These are phyloP conservation scores for Cichladusa arquata DNA, from an alignment of 2,113 vertebrate genomes.

Conservation along the genomic window DNA sequence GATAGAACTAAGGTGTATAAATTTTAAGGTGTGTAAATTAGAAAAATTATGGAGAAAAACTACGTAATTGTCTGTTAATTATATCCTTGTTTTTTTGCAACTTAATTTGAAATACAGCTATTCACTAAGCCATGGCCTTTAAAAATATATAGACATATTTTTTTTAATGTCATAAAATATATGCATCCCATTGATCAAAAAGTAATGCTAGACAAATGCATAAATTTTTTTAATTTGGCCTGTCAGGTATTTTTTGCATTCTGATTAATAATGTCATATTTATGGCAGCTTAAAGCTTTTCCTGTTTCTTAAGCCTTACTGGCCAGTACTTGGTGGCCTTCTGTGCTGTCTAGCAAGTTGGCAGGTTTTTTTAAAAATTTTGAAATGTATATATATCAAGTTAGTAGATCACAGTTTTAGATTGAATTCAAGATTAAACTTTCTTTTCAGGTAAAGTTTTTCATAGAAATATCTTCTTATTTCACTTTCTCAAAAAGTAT, in stretches of 20 bases:
- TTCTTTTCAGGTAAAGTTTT: background rate
- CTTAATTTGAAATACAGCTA: background rate
- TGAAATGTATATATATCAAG: background rate
- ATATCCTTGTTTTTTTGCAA: background rate
- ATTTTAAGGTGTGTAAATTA: background rate
- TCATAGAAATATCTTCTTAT: background rate
- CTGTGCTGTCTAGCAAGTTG: background rate
- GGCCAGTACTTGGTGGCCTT: background rate
- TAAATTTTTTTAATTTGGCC: background rate
- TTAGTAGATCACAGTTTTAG: background rate
- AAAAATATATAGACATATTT: background rate
- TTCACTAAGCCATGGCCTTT: background rate
- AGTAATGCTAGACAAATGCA: background rate
- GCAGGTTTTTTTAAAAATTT: background rate
- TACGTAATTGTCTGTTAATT: background rate
- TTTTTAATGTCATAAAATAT: background rate
- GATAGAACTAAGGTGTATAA: background rate
- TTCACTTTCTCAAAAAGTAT: background rate
- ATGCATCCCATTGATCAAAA: background rate
- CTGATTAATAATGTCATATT: background rate
- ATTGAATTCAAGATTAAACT: background rate
- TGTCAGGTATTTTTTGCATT: background rate
- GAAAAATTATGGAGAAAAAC: background rate
- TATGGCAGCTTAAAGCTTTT: background rate
- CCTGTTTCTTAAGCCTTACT: background rate